Base-by-base conservation (phyloP, 2,113 vertebrate species). In the Podarcis raffonei region DNA sequence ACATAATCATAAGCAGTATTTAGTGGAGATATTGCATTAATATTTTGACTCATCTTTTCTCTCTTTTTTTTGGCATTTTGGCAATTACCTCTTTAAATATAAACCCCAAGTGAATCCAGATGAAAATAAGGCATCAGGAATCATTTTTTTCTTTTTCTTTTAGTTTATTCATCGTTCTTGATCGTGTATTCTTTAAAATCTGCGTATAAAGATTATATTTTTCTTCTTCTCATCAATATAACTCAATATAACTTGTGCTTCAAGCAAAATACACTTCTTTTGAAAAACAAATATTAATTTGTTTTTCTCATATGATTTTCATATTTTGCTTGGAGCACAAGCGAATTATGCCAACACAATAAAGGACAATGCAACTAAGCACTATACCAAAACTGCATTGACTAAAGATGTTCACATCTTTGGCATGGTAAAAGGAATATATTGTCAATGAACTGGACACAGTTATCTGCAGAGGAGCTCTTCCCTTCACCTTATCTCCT, bases 361-460 rank as follows among this genome's bases (percentile, higher is more conserved):
- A 18, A 39, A 75, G 2, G 42, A 72, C 9, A 39, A 25, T 32
- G 59, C 25, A 66, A 1, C 59, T 48, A 11, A 22, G 25, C 6
- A 15, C 20, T 48, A 16, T 35, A 18, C 2, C 15, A 23, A 3
- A 81, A 39, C 74, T 30, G 11, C n/a, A 39, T 22, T 39, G 22
- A 39, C 72, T 87, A 42, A 87, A n/a, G 2, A 35, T 25, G 18
- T 71, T 66, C 27, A 6, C 23, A 66, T 65, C 15, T 39, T 68
- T n/a, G 30, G 32, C 48, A 37, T 30, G 23, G 59, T 91, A 80
- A 81, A 74, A 74, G 39, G 85, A 90, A 42, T 89, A 85, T 94
- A 83, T n/a, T 69, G 0, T 81, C 85, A 86, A 88, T 39, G 23
- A 88, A 90, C 65, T 74, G 87, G 1, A 37, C 87, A 89, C 39